Evolutionary conservation across 2,113 vertebrate species (phyloP), one percentile per base, ranked within the genome.

Genomic region (Serilophus lunatus): DNA sequence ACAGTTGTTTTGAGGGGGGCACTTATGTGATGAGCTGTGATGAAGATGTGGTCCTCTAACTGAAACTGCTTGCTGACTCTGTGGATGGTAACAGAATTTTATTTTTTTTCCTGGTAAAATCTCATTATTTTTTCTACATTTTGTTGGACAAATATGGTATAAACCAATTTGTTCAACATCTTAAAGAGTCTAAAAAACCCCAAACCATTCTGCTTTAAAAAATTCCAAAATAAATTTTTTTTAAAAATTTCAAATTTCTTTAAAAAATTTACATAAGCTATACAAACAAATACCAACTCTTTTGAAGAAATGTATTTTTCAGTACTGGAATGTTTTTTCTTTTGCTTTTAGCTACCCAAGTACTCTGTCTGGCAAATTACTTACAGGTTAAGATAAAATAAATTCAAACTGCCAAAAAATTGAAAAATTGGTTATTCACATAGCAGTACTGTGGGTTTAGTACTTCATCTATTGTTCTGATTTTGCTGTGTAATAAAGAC

Each of bases 391-490:
- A 76, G n/a, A 50, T 50, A 86, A 90, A 92, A 36, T 45, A 85
- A 90, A 85, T 74, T 80, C 38, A 70, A 92, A 88, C 68, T 68
- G 23, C 20, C 60, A 86, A 68, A 83, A 92, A 93, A 83, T 10
- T 54, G 88, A 88, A 86, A 86, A 92, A 88, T 35, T 42, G 36
- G 10, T 87, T 77, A 88, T 86, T 81, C 22, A 45, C n/a, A 24
- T 33, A 70, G 45, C 28, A 76, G 25, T 83, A 54, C 23, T 65
- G 6, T 4, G 5, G 20, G 9, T 33, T 68, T 89, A 79, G 42
- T 82, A 54, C 50, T 82, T 96, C 28, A 66, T 36, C 49, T 65
- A 8, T 75, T 75, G 40, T 64, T 92, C 56, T 81, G 38, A 24
- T 79, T 91, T 72, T 85, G 36, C 24, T 85, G 14, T 9, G 4